phyloP scores from a whole-genome alignment of 2,113 vertebrate genomes.

The Picathartes gymnocephalus region DNA sequence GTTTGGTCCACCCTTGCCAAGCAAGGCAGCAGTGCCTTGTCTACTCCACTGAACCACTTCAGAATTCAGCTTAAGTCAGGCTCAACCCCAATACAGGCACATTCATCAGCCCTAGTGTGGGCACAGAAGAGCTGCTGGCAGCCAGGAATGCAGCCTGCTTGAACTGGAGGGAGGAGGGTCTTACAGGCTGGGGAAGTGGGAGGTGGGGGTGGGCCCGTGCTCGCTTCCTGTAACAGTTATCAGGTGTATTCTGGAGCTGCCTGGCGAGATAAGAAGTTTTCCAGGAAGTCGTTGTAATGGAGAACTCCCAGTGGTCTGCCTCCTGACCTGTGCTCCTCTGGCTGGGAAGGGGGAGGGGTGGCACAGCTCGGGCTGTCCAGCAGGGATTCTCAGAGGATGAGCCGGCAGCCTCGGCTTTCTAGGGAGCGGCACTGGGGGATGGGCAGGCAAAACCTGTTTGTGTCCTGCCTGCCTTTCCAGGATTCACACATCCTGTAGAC shows the following conservation, averaged over 20 bases:
- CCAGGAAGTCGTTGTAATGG: constrained; percentile 83
- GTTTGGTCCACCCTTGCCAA: not conserved
- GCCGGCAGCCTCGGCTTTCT: not conserved
- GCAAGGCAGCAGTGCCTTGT: not conserved
- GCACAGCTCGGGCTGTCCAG: not conserved
- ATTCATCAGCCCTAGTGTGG: not conserved
- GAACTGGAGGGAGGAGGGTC: not conserved
- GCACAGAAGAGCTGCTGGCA: not conserved
- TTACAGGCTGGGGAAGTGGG: not conserved
- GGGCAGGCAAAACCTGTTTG: not conserved
- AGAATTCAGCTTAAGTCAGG: not conserved
- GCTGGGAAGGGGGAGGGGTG: constrained; percentile 39
- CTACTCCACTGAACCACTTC: not conserved
- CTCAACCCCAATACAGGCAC: rapidly evolving
- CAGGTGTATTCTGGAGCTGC: constrained; percentile 69
- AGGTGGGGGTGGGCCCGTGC: not conserved
- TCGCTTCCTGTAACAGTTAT: constrained; percentile 59
- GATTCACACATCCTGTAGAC: rapidly evolving
- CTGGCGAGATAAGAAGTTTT: constrained; percentile 75
- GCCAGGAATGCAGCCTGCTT: not conserved
- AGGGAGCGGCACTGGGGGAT: not conserved
- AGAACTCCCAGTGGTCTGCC: constrained; percentile 76
- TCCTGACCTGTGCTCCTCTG: constrained; percentile 22
- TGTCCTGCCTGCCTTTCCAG: not conserved
- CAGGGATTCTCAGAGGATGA: not conserved